These are phyloP conservation scores for Pongo pygmaeus DNA, from an alignment of 2,113 vertebrate species.

Conservation along the genomic window DNA sequence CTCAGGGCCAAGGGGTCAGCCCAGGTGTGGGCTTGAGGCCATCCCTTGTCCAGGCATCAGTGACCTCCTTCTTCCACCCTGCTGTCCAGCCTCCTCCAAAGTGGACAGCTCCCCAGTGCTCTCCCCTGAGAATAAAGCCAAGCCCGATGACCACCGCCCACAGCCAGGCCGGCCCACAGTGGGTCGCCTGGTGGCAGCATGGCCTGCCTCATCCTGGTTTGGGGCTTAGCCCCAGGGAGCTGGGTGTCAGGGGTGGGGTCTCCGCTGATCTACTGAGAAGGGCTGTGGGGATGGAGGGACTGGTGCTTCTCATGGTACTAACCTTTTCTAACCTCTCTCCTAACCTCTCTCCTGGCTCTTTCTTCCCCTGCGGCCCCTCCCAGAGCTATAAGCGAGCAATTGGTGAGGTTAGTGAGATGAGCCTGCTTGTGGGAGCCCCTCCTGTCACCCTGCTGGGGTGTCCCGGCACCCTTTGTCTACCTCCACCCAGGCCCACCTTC, in stretches of 20 bases:
- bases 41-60: not conserved
- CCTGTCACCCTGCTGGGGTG: not conserved
- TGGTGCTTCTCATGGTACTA: slow-evolving; percentile 7
- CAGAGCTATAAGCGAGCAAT: slow-evolving; percentile 98
- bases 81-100: slow-evolving; percentile 87
- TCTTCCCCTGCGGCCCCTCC: slow-evolving; percentile 58
- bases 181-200: slow-evolving; percentile 64
- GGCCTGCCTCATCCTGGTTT: not conserved
- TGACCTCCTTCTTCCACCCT: not conserved
- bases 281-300: not conserved
- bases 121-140: slow-evolving; percentile 88
- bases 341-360: slow-evolving; percentile 61
- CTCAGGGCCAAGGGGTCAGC: not conserved
- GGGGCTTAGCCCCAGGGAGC: not conserved
- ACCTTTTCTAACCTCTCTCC: slow-evolving; percentile 72
- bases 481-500: not conserved
- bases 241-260: not conserved
- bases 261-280: not conserved
- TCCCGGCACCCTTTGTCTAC: not conserved
- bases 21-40: not conserved
- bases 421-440: not conserved
- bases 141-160: slow-evolving; percentile 92
- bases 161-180: slow-evolving; percentile 93
- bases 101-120: slow-evolving; percentile 90
- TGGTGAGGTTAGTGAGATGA: slow-evolving; percentile 92